Evolutionary conservation across 2,888 invertebrate species (phyloP), one percentile per base, ranked within the genome.

Genomic region (Bruchidius siliquastri): DNA sequence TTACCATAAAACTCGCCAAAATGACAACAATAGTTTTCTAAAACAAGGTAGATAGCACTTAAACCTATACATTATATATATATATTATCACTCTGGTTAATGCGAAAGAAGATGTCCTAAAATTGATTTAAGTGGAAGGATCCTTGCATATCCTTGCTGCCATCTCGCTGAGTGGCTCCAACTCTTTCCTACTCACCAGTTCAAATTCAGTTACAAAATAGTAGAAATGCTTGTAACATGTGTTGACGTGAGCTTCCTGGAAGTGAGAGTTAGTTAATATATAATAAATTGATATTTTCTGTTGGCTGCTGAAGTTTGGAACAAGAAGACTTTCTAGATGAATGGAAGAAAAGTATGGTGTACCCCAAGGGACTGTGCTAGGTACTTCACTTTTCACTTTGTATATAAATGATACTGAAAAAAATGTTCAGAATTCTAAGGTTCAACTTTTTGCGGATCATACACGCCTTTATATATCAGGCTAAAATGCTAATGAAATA

Each of bases 161-260:
- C 93, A 94, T 93, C 86, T 93, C 93, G 21, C 89, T 88, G 78
- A 96, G 86, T 0, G 96, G 96, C 84, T 96, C 96, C 78, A 97
- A 86, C 86, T 97, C 96, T 84, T 95, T 95, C 49, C 90, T 86
- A 79, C 93, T 92, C 70, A 97, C 92, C 80, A 97, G 88, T 82
- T 93, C 92, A 84, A 96, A 95, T 86, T 97, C 96, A 70, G 91
- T 92, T 21, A 96, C 93, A 86, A 97, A 97, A 84, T 95, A 97
- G 85, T 95, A 96, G 86, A 96, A 97, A 86, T 97, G 96, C 84
- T 97, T 97, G 88, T 96, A 97, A 84, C 96, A 96, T 0, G 96
- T 96, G 86, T 97, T 97, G 0, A 96, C 95, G 83, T 97, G 96
- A 21, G 96, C 95, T 86, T 97, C 96, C 94, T 94, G 84, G 68